phyloP scores from a whole-genome alignment of 2,113 vertebrate genomes.

The Glaucomys volans region DNA sequence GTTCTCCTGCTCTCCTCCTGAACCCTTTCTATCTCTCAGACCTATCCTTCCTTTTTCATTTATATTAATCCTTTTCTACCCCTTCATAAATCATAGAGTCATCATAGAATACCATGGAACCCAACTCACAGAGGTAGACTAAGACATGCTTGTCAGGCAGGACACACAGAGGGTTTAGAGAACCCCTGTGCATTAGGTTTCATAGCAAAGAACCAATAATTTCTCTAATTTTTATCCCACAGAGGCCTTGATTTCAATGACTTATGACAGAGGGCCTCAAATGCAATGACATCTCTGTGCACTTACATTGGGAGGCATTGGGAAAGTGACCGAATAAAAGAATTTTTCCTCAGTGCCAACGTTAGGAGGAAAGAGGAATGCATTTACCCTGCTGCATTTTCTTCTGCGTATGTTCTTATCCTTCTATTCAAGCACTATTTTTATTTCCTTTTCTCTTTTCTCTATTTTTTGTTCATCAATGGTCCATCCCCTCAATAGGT shows the following conservation, averaged over 20 bases:
- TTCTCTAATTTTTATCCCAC: not conserved
- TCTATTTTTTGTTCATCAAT: not conserved
- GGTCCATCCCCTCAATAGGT: not conserved
- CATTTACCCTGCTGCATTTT: not conserved
- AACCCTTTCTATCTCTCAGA: not conserved
- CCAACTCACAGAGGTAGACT: fast-evolving
- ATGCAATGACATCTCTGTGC: not conserved
- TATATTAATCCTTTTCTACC: not conserved
- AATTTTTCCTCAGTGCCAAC: not conserved
- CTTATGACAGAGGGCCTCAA: not conserved
- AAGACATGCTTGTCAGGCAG: not conserved
- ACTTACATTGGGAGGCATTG: not conserved
- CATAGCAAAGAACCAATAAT: not conserved
- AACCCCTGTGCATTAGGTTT: not conserved
- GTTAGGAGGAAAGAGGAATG: not conserved
- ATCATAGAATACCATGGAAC: not conserved
- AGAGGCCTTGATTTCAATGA: not conserved
- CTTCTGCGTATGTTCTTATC: not conserved
- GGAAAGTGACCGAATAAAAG: not conserved
- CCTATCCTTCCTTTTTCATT: not conserved
- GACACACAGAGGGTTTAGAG: not conserved
- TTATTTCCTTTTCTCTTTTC: not conserved
- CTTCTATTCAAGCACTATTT: not conserved
- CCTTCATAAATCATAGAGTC: not conserved
- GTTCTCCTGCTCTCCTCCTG: not conserved